These are phyloP conservation scores for Drosophila sechellia DNA, from an alignment of 1,140 invertebrate genomes.

Conservation along the genomic window DNA sequence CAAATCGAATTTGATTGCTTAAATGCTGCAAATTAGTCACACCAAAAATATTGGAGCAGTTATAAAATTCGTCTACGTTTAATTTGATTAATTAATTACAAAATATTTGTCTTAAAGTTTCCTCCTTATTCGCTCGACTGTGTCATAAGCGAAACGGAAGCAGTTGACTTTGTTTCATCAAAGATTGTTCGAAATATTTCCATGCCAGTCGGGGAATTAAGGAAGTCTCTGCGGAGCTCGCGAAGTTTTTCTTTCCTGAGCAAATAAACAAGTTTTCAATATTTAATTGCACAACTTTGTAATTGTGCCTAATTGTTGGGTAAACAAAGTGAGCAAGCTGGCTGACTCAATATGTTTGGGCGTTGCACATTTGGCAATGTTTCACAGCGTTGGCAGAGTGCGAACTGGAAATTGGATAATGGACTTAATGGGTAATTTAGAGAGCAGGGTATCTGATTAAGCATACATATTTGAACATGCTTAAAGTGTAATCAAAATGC, in stretches of 20 bases:
- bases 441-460: not conserved
- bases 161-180: slow-evolving; percentile 23
- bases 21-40: slow-evolving; percentile 44
- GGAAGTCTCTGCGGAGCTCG: slow-evolving; percentile 53
- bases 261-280: slow-evolving; percentile 65
- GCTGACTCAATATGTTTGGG: slow-evolving; percentile 57
- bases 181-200: slow-evolving; percentile 35
- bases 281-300: slow-evolving; percentile 71
- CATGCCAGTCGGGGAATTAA: slow-evolving; percentile 26
- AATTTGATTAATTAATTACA: slow-evolving; percentile 61
- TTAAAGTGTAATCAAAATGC: slow-evolving; percentile 31
- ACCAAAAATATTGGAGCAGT: slow-evolving; percentile 13
- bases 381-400: slow-evolving; percentile 22
- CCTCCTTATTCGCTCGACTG: too few relatives aligned
- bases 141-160: slow-evolving; percentile 49
- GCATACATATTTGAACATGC: not conserved
- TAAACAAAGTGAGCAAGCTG: slow-evolving; percentile 50
- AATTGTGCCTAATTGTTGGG: slow-evolving; percentile 77
- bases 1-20: slow-evolving; percentile 60
- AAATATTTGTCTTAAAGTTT: slow-evolving; percentile 25
- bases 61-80: slow-evolving; percentile 22
- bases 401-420: slow-evolving; percentile 16
- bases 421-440: not conserved
- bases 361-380: slow-evolving; percentile 35
- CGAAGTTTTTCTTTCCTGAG: slow-evolving; percentile 35